A percentile compares a stretch with the other conserved stretches of the same genome.
Conservation (phyloP, 2,113 vertebrate species). For the Pantherophis guttatus region DNA sequence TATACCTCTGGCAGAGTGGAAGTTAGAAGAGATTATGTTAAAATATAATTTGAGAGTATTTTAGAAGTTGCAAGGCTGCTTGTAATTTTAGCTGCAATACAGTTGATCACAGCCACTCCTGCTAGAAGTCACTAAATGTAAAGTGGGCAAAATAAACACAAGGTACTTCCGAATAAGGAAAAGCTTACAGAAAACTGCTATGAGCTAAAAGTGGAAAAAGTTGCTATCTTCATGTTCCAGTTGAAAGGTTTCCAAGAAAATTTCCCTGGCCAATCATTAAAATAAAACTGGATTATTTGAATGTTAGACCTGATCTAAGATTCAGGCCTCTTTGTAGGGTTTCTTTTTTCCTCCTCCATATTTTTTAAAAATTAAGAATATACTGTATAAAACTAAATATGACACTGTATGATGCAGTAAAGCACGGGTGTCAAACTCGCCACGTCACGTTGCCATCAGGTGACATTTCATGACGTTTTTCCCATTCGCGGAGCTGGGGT, state of each 20-base stretch:
- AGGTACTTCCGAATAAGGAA: background rate
- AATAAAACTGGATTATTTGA: background rate
- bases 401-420: background rate
- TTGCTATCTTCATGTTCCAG: background rate
- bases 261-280: background rate
- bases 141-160: background rate
- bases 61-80: background rate
- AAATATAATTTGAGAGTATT: background rate
- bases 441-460: too few species aligned
- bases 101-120: background rate
- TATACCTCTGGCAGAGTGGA: background rate
- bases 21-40: background rate
- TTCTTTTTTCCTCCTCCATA: background rate
- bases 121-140: background rate
- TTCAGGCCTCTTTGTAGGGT: background rate
- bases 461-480: too few species aligned
- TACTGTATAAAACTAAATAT: background rate
- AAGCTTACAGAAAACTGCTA: background rate
- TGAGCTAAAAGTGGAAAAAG: background rate
- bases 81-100: background rate
- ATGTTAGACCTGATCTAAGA: background rate
- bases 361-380: background rate
- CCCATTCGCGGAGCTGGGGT: too few species aligned
- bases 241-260: background rate
- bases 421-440: too few species aligned